Base-by-base conservation (phyloP, 1,140 invertebrate species). In the Drosophila yakuba region DNA sequence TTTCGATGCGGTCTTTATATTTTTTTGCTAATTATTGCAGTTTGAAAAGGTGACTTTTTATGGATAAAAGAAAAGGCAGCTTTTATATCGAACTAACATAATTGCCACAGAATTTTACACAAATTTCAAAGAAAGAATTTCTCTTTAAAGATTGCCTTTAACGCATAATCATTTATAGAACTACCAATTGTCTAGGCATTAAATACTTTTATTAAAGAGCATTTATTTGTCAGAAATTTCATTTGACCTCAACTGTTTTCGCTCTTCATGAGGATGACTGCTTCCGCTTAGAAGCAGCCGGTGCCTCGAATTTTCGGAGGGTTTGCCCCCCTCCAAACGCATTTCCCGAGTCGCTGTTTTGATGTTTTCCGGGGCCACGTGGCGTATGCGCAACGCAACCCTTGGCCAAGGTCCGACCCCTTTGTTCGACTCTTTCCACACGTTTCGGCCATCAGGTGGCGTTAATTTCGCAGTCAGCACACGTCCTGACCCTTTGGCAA, bases 391-490 rank as follows among this genome's bases (percentile, higher is more conserved):
- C 67, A 71, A 71, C 52, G 48, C 68, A 62, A 62, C 51, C 68
- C 59, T 51, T 41, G 74, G 45, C 61, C 72, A 47, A 58, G 45
- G 71, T 52, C 51, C 56, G 79, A 81, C 67, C 80, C 82, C 67
- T 74, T 81, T 56, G 57, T 79, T 82, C 82, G 66, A 75, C 62
- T 79, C 77, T 60, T 75, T 59, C 66, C 60, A 72, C 83, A 82
- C 83, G 79, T 88, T 79, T 88, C 12, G 69, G 59, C 63, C 79
- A 78, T 79, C 85, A 88, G 82, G 75, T 83, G 83, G 83, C 75
- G 79, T 82, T 86, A 88, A 86, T 86, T 86, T 88, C 71, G 64
- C 79, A 86, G 82, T 86, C 83, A 88, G 83, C 66, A 74, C 82
- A 86, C 82, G 82, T 88, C 61, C 63, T 86, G 82, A 88, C 79